A percentile compares a stretch with the other conserved stretches of the same genome.
Conservation (phyloP, 2,113 vertebrate species). For the Circaetus gallicus region DNA sequence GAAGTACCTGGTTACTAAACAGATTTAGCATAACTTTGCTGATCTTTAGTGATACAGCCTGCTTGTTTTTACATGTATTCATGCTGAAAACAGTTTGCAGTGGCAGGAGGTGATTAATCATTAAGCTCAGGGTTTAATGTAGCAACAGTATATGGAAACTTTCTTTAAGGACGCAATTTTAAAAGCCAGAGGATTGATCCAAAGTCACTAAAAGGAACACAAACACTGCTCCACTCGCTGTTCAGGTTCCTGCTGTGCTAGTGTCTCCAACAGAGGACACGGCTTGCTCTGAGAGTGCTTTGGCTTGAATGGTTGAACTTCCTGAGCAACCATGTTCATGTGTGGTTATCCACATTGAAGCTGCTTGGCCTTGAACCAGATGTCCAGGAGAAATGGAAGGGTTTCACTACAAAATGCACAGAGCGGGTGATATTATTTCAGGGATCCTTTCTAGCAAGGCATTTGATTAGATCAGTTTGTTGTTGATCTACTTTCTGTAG, state of each 20-base stretch:
- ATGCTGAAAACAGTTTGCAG: neutral
- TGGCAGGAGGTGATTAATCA: conserved; percentile 28
- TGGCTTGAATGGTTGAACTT: neutral
- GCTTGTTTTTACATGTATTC: conserved; percentile 14
- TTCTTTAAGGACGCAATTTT: neutral
- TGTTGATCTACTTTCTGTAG: neutral
- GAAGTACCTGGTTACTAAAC: neutral
- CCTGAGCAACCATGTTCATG: fast-evolving
- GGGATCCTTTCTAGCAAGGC: neutral
- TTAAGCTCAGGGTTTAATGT: conserved; percentile 13
- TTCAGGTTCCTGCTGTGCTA: neutral
- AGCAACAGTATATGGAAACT: neutral
- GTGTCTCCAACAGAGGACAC: neutral
- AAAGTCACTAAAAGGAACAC: neutral
- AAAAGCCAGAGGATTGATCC: neutral
- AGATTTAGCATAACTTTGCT: conserved; percentile 8
- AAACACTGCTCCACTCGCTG: neutral
- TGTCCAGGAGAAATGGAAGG: neutral
- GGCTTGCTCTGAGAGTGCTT: neutral
- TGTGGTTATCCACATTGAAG: neutral
- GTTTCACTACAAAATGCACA: neutral
- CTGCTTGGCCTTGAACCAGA: neutral
- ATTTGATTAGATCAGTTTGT: neutral
- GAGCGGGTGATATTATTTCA: neutral
- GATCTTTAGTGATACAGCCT: conserved; percentile 2